A percentile compares a stretch with the other conserved stretches of the same genome.
These are phyloP conservation scores for Noctua fimbriata DNA, from an alignment of 2,888 invertebrate genomes.

Conservation along the genomic window DNA sequence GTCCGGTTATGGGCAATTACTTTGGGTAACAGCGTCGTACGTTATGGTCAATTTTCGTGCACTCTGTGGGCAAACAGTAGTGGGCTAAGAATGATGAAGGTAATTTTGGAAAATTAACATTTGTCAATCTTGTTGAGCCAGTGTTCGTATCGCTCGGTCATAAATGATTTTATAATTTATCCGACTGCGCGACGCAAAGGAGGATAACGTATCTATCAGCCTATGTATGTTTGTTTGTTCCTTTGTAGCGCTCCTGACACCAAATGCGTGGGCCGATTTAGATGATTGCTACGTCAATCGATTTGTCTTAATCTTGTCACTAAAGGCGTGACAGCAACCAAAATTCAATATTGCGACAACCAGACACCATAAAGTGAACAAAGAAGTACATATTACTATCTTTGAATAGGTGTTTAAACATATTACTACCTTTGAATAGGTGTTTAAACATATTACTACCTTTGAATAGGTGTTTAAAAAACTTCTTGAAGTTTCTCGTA, in stretches of 20 bases:
- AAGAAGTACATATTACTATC: too few relatives aligned
- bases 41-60: neutral
- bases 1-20: slow-evolving; percentile 13
- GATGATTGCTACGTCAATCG: neutral
- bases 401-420: too few relatives aligned
- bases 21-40: neutral
- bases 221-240: neutral
- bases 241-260: neutral
- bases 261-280: neutral
- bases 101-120: neutral
- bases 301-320: neutral
- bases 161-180: neutral
- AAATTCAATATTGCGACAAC: neutral
- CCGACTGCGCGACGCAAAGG: neutral
- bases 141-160: neutral
- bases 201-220: neutral
- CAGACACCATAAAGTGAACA: neutral
- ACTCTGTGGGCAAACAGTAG: neutral
- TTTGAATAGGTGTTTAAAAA: too few relatives aligned
- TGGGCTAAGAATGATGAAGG: neutral
- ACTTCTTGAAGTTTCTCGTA: too few relatives aligned
- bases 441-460: too few relatives aligned
- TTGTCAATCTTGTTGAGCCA: neutral
- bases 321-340: neutral
- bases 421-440: too few relatives aligned